phyloP scores from a whole-genome alignment of 2,113 vertebrate species.

The Charina bottae region DNA sequence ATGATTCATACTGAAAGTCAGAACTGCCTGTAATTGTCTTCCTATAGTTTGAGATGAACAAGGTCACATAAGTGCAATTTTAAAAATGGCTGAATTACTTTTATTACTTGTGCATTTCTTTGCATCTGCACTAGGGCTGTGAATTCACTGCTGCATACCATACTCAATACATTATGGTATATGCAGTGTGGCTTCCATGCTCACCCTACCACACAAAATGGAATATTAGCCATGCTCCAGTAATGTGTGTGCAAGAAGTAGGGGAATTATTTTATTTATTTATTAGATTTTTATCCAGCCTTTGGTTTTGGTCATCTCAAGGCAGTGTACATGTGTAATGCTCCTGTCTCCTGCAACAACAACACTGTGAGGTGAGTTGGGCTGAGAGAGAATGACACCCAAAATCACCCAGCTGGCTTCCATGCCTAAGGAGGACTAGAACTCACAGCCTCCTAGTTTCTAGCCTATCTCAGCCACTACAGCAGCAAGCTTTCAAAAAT shows the following conservation, averaged over 20 bases:
- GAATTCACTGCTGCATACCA: conserved; percentile 17
- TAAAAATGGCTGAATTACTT: neutral
- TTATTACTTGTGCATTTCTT: conserved; percentile 26
- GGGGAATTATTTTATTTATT: neutral
- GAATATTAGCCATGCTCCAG: neutral
- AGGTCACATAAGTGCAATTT: neutral
- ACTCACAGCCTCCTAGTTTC: neutral
- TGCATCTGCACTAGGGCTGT: neutral
- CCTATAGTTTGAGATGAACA: accelerated
- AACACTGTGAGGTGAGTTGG: neutral
- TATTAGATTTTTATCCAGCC: neutral
- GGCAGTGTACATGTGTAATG: neutral
- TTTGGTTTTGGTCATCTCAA: neutral
- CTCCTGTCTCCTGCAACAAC: neutral
- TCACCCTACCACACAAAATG: neutral
- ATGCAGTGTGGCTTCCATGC: conserved; percentile 27
- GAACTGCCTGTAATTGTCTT: neutral
- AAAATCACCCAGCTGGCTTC: neutral
- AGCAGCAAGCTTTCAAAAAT: neutral
- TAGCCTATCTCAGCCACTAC: neutral
- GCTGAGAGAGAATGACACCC: neutral
- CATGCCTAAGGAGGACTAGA: neutral
- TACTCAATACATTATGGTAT: conserved; percentile 40
- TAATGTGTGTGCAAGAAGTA: neutral
- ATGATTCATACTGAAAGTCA: neutral